phyloP scores from a whole-genome alignment of 2,888 invertebrate genomes.

The Trichopoda pennipes region DNA sequence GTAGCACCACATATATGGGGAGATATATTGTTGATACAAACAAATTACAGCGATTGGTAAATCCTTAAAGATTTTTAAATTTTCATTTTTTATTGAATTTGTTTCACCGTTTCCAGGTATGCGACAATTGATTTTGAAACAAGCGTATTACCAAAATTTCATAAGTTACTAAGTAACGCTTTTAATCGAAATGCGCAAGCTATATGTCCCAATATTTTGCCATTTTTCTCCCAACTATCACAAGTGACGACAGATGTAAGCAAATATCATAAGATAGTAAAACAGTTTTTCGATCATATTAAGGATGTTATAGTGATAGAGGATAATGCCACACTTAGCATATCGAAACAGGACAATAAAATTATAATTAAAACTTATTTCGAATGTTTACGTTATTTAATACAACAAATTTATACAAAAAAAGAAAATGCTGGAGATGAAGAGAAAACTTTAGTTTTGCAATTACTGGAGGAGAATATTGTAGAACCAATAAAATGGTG shows the following conservation, averaged over 20 bases:
- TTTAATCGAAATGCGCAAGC: constrained; percentile 89
- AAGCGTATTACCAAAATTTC: constrained; percentile 87
- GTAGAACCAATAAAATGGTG: constrained; percentile 81
- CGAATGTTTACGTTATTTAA: constrained; percentile 87
- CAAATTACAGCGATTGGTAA: constrained; percentile 82
- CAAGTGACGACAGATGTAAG: constrained; percentile 71
- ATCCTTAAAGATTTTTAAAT: constrained; percentile 7
- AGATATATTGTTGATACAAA: constrained; percentile 84
- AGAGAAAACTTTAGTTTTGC: constrained; percentile 68
- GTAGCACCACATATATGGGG: constrained; percentile 89
- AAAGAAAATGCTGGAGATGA: constrained; percentile 23
- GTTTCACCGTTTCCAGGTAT: constrained; percentile 72
- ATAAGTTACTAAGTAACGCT: constrained; percentile 85
- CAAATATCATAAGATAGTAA: constrained; percentile 82
- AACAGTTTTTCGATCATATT: constrained; percentile 86
- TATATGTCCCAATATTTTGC: constrained; percentile 88
- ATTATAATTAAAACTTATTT: constrained; percentile 86
- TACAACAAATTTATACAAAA: constrained; percentile 81
- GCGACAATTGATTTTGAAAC: constrained; percentile 87
- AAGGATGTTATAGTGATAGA: constrained; percentile 84
- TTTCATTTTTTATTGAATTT: not conserved
- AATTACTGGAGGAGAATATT: constrained; percentile 74
- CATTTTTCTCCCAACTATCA: constrained; percentile 86
- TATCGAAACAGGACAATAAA: constrained; percentile 84
- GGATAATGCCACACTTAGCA: constrained; percentile 72